Base-by-base conservation (phyloP, 2,888 invertebrate genomes). In the Lasioglossum malachurum region DNA sequence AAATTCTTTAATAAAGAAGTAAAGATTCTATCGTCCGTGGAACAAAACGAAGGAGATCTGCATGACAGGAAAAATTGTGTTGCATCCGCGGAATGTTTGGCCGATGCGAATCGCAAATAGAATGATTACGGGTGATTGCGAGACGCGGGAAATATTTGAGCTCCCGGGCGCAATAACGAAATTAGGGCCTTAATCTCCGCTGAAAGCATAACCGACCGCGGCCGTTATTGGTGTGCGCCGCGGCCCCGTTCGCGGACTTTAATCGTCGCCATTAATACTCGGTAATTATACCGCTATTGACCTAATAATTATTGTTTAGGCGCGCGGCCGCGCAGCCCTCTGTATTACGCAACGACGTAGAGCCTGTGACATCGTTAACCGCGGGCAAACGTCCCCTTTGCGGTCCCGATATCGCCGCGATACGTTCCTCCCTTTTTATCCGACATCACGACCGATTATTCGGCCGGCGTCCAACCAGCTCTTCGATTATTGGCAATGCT, bases 251-350 rank as follows among this genome's bases (percentile, higher is more conserved):
- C 38, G 31, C 71, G 82, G 44, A 83, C 72, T 83, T 84, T 84
- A 76, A 84, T 75, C 84, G 75, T 38, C 44, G 72, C 46, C 78
- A 73, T 84, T 78, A 83, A 84, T 82, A 81, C 75, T 35, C 71
- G n/a, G 60, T 49, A 76, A 83, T 84, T 84, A 73, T 78, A 41
- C 67, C 31, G 23, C 72, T 64, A 72, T 83, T 75, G 71, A 64
- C 23, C 60, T 44, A 57, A 82, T 84, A 82, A 75, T 82, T 84
- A 84, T 75, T 44, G 74, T 78, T 82, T 57, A 71, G 74, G 38
- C 31, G 27, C n/a, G 67, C 44, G 64, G 23, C 1, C 49, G 2
- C 23, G 49, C 23, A 8, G 23, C 2, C 23, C 23, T 31, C 31
- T n/a, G 27, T 16, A n/a, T 41, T 23, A 67, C 23, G 49, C 19